Evolutionary conservation across 2,888 invertebrate genomes (phyloP), one percentile per base, ranked within the genome.

Genomic region (Drosophila subsilvestris): DNA sequence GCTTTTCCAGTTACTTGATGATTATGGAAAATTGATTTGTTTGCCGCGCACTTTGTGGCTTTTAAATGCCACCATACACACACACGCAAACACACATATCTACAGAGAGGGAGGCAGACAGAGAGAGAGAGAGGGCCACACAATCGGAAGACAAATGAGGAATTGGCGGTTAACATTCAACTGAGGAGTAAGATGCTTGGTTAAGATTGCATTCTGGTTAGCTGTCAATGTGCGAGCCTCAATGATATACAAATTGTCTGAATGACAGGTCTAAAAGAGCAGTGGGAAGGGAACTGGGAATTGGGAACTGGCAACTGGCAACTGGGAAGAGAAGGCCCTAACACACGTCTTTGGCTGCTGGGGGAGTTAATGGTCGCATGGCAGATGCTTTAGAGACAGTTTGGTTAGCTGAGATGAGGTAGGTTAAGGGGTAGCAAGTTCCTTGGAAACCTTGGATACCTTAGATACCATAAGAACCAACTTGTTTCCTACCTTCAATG

Each of bases 11-110:
- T 62, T 57, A 72, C 75, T 73, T 67, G 71, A 76, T 79, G 83
- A 79, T 83, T 82, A 83, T 85, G 80, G 80, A 80, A 79, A 83
- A 85, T 85, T 85, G 83, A 83, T 83, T 83, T 83, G 85, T 80
- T 82, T 82, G 57, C 57, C 77, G 72, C 71, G 76, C 71, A 82
- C 79, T 82, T 85, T 80, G 85, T 71, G 85, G 82, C 79, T 81
- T 74, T 83, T 78, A 82, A 81, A 82, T 76, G 84, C 43, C 50
- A 43, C 54, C 58, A 37, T 54, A 51, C 44, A 37, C 14, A 18
- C 14, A 7, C 50, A 10, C 63, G 47, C 44, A 37, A 8, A 18
- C 14, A 7, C 50, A 10, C 63, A 22, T 37, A 45, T 5, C 18
- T 25, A 12, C 43, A 6, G 8, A 18, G 18, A 17, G 20, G 48